Evolutionary conservation across 2,888 invertebrate species (phyloP).

Genomic region (Geotrupes spiniger): DNA sequence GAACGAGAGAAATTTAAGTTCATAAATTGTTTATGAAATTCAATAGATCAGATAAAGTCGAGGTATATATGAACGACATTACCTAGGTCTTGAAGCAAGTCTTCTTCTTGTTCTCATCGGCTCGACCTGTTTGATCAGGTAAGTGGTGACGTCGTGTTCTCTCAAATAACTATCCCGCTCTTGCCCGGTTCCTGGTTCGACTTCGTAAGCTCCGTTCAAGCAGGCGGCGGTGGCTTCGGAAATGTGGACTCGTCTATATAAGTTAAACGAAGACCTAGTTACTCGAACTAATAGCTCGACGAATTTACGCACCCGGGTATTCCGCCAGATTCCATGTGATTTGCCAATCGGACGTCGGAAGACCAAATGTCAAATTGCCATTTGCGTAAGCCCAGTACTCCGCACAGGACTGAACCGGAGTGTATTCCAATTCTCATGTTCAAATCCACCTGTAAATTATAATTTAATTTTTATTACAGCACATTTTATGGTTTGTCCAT

Average conservation of each 20-base stretch:
- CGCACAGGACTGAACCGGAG: conserved; percentile 93
- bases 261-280: conserved; percentile 1
- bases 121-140: conserved; percentile 79
- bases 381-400: conserved; percentile 87
- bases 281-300: background rate
- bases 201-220: conserved; percentile 85
- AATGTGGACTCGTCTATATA: conserved; percentile 85
- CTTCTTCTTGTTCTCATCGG: conserved; percentile 61
- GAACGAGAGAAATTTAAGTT: too few species aligned
- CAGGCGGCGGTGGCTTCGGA: conserved; percentile 85
- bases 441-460: conserved; percentile 76
- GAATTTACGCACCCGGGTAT: conserved; percentile 78
- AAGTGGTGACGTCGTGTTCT: conserved; percentile 84
- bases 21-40: background rate
- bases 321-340: conserved; percentile 96
- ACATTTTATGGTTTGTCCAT: too few species aligned
- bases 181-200: conserved; percentile 88
- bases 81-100: conserved; percentile 53
- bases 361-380: conserved; percentile 96
- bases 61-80: conserved; percentile 18
- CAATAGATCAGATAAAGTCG: too few species aligned
- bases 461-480: too few species aligned
- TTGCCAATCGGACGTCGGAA: conserved; percentile 92
- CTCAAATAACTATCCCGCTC: conserved; percentile 80
- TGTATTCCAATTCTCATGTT: conserved; percentile 99